Evolutionary conservation across 2,888 invertebrate species (phyloP), one percentile per base, ranked within the genome.

Genomic region (Eupithecia dodoneata): DNA sequence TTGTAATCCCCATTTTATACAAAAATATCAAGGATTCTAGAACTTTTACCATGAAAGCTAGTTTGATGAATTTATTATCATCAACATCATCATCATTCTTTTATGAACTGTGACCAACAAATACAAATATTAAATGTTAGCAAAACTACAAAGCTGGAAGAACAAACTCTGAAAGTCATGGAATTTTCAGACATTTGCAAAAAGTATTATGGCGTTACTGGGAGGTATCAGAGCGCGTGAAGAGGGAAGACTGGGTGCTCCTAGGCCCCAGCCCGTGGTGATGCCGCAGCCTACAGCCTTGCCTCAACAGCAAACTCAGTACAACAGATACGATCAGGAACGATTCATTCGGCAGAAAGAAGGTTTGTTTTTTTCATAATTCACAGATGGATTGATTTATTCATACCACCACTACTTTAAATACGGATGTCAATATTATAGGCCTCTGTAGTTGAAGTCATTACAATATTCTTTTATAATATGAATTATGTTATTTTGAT

Each of bases 241-340:
- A 91, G 99, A 99, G 87, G 99, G 99, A 0, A 95, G 97, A 63
- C 91, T 93, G 0, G 94, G 94, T 0, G 89, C 90, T 0, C 93
- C 92, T 0, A 90, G 96, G 45, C 95, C 95, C 0, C 96, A 95
- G 49, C 96, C 96, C 0, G 92, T 96, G 79, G 92, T 96, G 0
- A 89, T 96, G 87, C 97, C 97, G 0, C 97, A 96, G 1, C 95
- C 97, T 15, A 96, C 97, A 0, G 96, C 96, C 0, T 96, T 97
- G 4, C 96, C 97, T 72, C 95, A 97, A 71, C 96, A 97, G 63
- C 93, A 97, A 96, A 82, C 97, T 95, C 98, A 98, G 72, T 99
- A 99, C 94, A 99, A 99, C 96, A 97, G 99, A 96, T 99, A 99
- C 96, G 99, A 99, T 96, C 99, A 99, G 95, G 99, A 99, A 96